Percentiles rank a stretch among this genome's conserved stretches.
phyloP scores from a whole-genome alignment of 2,113 vertebrate genomes.

The Ciconia maguari region DNA sequence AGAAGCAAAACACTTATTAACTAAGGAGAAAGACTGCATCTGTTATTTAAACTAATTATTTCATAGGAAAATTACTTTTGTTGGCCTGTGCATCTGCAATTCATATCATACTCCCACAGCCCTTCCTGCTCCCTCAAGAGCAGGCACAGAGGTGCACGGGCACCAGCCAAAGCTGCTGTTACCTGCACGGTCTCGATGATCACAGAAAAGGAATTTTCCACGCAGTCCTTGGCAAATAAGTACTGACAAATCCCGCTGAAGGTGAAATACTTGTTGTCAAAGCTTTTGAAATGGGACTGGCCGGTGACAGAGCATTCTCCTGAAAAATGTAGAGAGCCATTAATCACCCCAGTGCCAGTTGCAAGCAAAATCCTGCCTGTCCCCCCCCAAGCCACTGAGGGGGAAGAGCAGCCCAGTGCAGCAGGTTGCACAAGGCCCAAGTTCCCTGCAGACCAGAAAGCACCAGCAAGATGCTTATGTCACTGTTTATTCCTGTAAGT shows the following conservation, averaged over 20 bases:
- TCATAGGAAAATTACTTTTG: constrained; percentile 19
- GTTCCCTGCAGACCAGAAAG: not conserved
- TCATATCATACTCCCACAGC: not conserved
- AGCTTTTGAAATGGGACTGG: constrained; percentile 95
- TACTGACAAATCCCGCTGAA: constrained; percentile 93
- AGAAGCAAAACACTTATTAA: constrained; percentile 34
- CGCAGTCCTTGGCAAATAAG: constrained; percentile 87
- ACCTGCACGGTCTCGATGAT: constrained; percentile 93
- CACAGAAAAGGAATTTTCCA: constrained; percentile 83
- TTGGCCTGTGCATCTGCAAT: not conserved
- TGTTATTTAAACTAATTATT: constrained; percentile 44
- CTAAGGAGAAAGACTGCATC: not conserved
- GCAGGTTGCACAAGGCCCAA: not conserved
- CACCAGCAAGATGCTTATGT: not conserved
- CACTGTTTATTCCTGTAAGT: not conserved
- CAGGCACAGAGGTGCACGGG: accelerated
- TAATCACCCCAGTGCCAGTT: not conserved
- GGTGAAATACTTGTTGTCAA: constrained; percentile 93
- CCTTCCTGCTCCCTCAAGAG: not conserved
- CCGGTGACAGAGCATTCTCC: constrained; percentile 93
- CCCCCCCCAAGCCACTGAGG: not conserved
- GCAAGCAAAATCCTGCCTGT: accelerated
- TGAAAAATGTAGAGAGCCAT: constrained; percentile 28
- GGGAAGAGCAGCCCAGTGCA: not conserved
- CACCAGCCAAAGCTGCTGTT: not conserved